Evolutionary conservation across 1,140 invertebrate species (phyloP), one percentile per base, ranked within the genome.

Genomic region (Triops cancriformis): DNA sequence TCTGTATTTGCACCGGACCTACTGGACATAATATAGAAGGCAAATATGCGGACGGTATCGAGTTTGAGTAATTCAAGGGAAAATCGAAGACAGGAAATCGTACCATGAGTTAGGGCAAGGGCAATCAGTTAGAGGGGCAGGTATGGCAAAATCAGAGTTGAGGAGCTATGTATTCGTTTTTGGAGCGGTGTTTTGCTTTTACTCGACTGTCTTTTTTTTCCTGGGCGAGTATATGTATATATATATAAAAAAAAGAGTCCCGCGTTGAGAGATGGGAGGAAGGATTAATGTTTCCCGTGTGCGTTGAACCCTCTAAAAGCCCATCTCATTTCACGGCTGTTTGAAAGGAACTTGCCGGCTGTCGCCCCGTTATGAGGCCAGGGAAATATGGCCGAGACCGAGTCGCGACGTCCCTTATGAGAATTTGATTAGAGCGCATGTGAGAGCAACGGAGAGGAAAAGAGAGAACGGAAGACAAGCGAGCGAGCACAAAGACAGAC

Each of bases 401-500:
- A 64, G 51, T 64, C 51, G 51, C 51, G 51, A 64, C 51, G 51
- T 64, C 51, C 51, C 51, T 64, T 64, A 64, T 64, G 26, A 75
- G 80, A 26, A 42, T 77, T 41, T 80, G 80, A 14, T 42, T 41
- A 74, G 42, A 79, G 31, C 73, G 79, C 14, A 26, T 27, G 41
- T 37, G 45, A 74, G 73, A 76, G 51, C 26, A 27, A 76, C 78
- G 28, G 26, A 43, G 75, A 51, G 28, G 75, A 76, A 41, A 72
- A 43, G 31, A 31, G 37, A 27, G 75, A 76, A 76, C 18, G 74
- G 7, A 73, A 73, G 74, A 73, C 41, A 41, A 26, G 23, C 6
- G 31, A 37, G 31, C 31, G 2, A 37, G 31, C 31, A 4, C 2
- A 37, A 37, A 37, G 31, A n/a, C 45, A 26, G 76, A 26, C 76